Conservation (phyloP, 2,888 invertebrate genomes). For the Diarsia brunnea region DNA sequence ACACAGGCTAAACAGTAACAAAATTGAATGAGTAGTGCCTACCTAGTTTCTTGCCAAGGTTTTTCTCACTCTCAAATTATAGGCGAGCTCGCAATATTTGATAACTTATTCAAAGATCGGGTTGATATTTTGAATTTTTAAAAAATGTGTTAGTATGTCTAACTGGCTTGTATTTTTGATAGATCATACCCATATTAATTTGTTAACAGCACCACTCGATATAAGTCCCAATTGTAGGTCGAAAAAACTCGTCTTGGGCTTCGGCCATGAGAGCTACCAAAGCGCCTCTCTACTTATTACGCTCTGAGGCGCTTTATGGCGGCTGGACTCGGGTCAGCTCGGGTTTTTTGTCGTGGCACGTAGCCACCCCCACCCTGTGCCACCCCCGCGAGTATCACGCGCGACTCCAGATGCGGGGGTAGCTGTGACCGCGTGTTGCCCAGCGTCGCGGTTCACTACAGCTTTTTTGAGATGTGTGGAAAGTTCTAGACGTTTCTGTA, state of each 20-base stretch:
- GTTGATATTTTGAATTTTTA: not conserved
- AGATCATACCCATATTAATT: not conserved
- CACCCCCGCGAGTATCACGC: slow-evolving; percentile 79
- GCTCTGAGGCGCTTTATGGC: slow-evolving; percentile 84
- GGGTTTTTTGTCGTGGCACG: slow-evolving; percentile 87
- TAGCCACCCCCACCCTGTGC: slow-evolving; percentile 72
- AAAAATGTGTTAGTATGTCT: not conserved
- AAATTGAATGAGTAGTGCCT: not conserved
- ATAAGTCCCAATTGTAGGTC: not conserved
- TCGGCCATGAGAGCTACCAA: slow-evolving; percentile 29
- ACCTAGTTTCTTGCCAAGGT: not conserved
- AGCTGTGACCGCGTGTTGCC: slow-evolving; percentile 62
- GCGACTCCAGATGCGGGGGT: slow-evolving; percentile 80
- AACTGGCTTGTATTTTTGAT: not conserved
- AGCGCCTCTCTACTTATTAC: slow-evolving; percentile 76
- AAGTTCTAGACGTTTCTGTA: slow-evolving; percentile 16
- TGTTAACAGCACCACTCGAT: not conserved
- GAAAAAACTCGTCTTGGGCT: slow-evolving; percentile 48
- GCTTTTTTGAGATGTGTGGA: slow-evolving; percentile 19
- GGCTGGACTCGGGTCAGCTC: slow-evolving; percentile 85
- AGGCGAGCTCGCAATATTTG: not conserved
- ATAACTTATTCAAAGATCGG: not conserved
- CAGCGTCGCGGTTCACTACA: slow-evolving; percentile 52
- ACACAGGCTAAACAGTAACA: no score
- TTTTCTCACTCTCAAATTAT: not conserved